Evolutionary conservation across 1,140 invertebrate genomes (phyloP), one percentile per base, ranked within the genome.

Genomic region (Phortica variegata): DNA sequence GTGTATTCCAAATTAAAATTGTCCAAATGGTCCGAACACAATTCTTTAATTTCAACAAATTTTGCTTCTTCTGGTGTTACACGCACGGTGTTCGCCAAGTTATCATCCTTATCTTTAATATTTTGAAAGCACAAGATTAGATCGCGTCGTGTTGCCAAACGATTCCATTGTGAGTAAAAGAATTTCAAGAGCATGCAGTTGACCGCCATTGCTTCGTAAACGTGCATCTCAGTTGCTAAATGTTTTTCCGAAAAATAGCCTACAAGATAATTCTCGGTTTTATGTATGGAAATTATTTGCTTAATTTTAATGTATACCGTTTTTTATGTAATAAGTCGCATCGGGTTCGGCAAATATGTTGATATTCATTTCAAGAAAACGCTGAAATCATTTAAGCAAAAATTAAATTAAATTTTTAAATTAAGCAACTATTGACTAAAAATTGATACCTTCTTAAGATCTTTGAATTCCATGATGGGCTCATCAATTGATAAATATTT

Each of bases 271-370:
- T 26, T 26, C 10, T 26, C 10, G 5, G 5, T 26, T 26, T 26
- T 6, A 26, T 26, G 10, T 4, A 3, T n/a, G 37, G 32, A 47
- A 26, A n/a, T n/a, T n/a, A n/a, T n/a, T n/a, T n/a, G 3, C 3
- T 18, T 33, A 9, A 19, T 13, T n/a, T n/a, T n/a, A n/a, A n/a
- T n/a, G n/a, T n/a, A n/a, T 31, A 52, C 50, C 70, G 32, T 73
- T 65, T 8, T 73, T 55, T 31, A 73, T 65, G 39, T 73, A 73
- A 37, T 43, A 73, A 10, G 43, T 39, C 8, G 70, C 70, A 54
- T 73, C 70, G 16, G 49, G 43, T 39, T 70, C 50, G 5, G 70
- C 49, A 56, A 73, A 73, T 33, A 73, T 63, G 45, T 73, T 73
- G 10, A 73, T 32, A 34, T 69, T 73, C 15, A 20, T 38, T 18